These are phyloP conservation scores for Notodonta ziczac DNA, from an alignment of 2,888 invertebrate genomes.

Conservation along the genomic window DNA sequence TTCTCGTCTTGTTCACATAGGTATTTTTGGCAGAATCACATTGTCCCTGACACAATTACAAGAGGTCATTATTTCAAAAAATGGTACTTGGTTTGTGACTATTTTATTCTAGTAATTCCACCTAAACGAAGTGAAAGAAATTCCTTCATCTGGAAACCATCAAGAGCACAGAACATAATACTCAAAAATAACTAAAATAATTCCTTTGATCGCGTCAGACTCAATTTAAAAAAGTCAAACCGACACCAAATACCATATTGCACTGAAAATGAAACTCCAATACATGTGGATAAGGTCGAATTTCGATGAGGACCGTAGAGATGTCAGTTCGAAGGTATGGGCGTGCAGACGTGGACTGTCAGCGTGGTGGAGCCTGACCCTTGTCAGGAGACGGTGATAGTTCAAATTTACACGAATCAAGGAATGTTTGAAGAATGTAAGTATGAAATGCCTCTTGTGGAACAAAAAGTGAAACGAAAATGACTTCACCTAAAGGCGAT, in stretches of 20 bases:
- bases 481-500: too few relatives aligned
- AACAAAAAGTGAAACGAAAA: neutral
- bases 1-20: too few relatives aligned
- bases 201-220: slow-evolving; percentile 19
- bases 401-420: slow-evolving; percentile 32
- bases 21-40: too few relatives aligned
- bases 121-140: neutral
- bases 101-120: too few relatives aligned
- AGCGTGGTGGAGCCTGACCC: slow-evolving; percentile 44
- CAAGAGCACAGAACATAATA: neutral
- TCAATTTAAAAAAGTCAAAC: slow-evolving; percentile 13
- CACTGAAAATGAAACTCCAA: slow-evolving; percentile 4
- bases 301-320: neutral
- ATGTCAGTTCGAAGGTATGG: slow-evolving; percentile 28
- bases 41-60: too few relatives aligned
- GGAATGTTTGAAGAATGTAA: slow-evolving; percentile 30
- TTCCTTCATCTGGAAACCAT: neutral
- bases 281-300: fast-evolving
- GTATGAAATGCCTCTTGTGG: neutral
- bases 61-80: too few relatives aligned
- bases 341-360: slow-evolving; percentile 50
- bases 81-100: too few relatives aligned
- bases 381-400: slow-evolving; percentile 44
- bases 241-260: too few relatives aligned
- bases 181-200: slow-evolving; percentile 13